Percentiles rank a stretch among this genome's conserved stretches.
Evolutionary conservation across 2,888 invertebrate species (phyloP).

Genomic region (Scaptomyza tumidula): DNA sequence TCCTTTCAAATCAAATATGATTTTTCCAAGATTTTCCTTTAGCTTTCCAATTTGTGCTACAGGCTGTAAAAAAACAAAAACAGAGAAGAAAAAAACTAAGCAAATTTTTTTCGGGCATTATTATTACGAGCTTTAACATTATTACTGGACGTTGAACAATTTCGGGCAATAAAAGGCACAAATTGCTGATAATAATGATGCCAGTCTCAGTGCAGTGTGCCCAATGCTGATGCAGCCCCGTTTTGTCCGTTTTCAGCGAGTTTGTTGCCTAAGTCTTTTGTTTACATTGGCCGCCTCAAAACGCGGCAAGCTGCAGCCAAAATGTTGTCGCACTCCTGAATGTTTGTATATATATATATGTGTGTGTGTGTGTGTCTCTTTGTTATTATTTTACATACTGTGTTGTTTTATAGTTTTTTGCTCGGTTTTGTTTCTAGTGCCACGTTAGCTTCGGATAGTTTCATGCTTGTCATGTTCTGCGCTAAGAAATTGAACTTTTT

Average conservation of each 20-base stretch:
- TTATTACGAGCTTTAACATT: slow-evolving; percentile 73
- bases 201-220: slow-evolving; percentile 29
- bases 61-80: slow-evolving; percentile 47
- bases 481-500: slow-evolving; percentile 75
- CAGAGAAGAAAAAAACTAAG: slow-evolving; percentile 20
- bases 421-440: slow-evolving; percentile 33
- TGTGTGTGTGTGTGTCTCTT: slow-evolving; percentile 52
- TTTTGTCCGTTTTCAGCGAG: slow-evolving; percentile 30
- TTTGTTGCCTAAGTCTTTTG: slow-evolving; percentile 74
- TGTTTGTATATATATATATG: not conserved
- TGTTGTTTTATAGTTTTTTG: slow-evolving; percentile 36
- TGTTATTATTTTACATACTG: slow-evolving; percentile 75
- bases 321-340: slow-evolving; percentile 13
- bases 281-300: slow-evolving; percentile 43
- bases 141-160: slow-evolving; percentile 76
- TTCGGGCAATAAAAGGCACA: slow-evolving; percentile 73
- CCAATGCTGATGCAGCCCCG: slow-evolving; percentile 28
- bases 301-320: slow-evolving; percentile 10
- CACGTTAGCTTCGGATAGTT: slow-evolving; percentile 58
- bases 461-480: slow-evolving; percentile 78
- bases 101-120: slow-evolving; percentile 54
- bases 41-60: slow-evolving; percentile 69
- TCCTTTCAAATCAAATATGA: slow-evolving; percentile 1
- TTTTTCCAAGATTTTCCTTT: slow-evolving; percentile 57
- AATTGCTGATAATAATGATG: slow-evolving; percentile 75